phyloP scores from a whole-genome alignment of 2,888 invertebrate genomes.

The Limnephilus marmoratus region DNA sequence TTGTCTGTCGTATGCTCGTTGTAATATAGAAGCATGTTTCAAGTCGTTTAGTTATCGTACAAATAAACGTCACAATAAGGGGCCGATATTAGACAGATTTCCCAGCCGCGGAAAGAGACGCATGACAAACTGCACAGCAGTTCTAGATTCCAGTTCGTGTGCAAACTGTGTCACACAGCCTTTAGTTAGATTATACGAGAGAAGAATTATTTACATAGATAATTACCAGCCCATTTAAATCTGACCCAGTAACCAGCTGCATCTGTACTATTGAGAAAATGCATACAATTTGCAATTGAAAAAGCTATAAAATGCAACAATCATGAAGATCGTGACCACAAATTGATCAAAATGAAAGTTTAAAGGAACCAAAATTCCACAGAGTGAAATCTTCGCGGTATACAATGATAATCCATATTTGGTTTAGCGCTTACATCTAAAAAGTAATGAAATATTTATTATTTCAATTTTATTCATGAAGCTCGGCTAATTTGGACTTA shows the following conservation, averaged over 20 bases:
- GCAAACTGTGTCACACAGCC: background rate
- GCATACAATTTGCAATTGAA: background rate
- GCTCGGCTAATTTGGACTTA: background rate
- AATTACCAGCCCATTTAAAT: background rate
- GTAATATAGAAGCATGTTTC: too few species aligned
- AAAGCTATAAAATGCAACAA: background rate
- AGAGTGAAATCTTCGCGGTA: background rate
- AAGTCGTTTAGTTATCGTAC: too few species aligned
- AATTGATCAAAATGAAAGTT: slow-evolving; percentile 4
- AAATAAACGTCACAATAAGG: too few species aligned
- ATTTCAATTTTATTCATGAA: slow-evolving; percentile 8
- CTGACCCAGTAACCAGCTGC: background rate
- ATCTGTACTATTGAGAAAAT: background rate
- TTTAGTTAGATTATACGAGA: background rate
- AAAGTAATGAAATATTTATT: background rate
- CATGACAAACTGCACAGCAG: background rate
- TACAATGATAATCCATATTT: background rate
- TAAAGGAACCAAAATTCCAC: background rate
- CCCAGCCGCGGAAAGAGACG: too few species aligned
- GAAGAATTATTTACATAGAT: background rate
- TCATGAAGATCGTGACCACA: background rate
- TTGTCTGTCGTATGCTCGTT: too few species aligned
- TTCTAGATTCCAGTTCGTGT: background rate
- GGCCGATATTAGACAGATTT: too few species aligned
- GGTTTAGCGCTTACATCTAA: background rate